Percentiles rank a stretch among this genome's conserved stretches.
These are phyloP conservation scores for Plectus sambesii DNA, from an alignment of 1,140 invertebrate species.

Conservation along the genomic window DNA sequence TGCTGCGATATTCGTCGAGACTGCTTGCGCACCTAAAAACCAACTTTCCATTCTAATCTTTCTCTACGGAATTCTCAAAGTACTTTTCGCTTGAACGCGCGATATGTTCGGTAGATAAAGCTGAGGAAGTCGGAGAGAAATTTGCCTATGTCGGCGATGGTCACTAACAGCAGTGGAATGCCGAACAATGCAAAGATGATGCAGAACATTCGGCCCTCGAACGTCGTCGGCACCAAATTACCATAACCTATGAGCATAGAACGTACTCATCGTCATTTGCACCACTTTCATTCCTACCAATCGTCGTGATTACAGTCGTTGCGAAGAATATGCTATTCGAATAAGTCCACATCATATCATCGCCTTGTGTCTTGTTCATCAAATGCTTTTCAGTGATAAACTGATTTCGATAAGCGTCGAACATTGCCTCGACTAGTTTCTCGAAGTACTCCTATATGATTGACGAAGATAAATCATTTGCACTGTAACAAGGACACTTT, in stretches of 20 bases:
- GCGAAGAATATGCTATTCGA: slow-evolving; percentile 44
- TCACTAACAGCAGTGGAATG: slow-evolving; percentile 51
- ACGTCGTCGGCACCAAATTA: slow-evolving; percentile 50
- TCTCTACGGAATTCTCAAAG: slow-evolving; percentile 7
- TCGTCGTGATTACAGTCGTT: slow-evolving; percentile 46
- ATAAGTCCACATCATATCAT: slow-evolving; percentile 42
- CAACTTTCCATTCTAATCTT: slow-evolving; percentile 3
- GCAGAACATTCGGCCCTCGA: slow-evolving; percentile 49
- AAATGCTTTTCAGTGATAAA: slow-evolving; percentile 44
- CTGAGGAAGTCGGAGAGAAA: slow-evolving; percentile 42
- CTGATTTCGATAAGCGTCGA: slow-evolving; percentile 39
- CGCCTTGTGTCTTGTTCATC: slow-evolving; percentile 34
- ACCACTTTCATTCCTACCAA: slow-evolving; percentile 26
- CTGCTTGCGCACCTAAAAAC: slow-evolving; percentile 35
- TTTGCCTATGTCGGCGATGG: slow-evolving; percentile 51
- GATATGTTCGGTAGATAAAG: slow-evolving; percentile 33
- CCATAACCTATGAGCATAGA: slow-evolving; percentile 46
- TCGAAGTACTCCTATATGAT: slow-evolving; percentile 46
- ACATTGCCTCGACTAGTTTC: slow-evolving; percentile 29
- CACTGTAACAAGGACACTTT: too few species aligned
- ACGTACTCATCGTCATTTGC: slow-evolving; percentile 9
- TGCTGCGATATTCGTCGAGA: slow-evolving; percentile 33
- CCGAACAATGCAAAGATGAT: slow-evolving; percentile 52
- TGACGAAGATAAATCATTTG: too few species aligned
- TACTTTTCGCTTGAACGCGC: slow-evolving; percentile 29